Evolutionary conservation across 2,113 vertebrate genomes (phyloP).

Genomic region (Balaenoptera acutorostrata): DNA sequence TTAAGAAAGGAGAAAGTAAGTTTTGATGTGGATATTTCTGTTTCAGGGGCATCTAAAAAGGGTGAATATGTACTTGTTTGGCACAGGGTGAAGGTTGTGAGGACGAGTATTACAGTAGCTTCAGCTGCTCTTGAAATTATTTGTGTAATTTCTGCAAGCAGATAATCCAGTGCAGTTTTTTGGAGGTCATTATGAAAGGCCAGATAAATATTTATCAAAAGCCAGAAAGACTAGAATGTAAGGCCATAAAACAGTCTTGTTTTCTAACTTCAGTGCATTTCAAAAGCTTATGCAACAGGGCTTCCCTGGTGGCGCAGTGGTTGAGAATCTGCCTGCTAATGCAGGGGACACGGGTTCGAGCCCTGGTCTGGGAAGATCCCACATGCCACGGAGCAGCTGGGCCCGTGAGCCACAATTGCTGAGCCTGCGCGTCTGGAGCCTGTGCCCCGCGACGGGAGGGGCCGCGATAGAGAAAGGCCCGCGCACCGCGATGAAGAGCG

Average conservation of each 20-base stretch:
- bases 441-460: no score
- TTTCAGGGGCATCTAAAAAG: neutral
- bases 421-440: no score
- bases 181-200: conserved; percentile 76
- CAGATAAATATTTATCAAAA: conserved; percentile 77
- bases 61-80: conserved; percentile 20
- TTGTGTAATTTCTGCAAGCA: conserved; percentile 69
- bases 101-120: conserved; percentile 75
- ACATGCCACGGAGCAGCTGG: no score
- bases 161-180: conserved; percentile 71
- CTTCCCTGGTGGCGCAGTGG: no score
- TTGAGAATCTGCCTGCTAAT: no score
- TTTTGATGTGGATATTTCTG: neutral
- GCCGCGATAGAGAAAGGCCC: no score
- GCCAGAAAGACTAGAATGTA: conserved; percentile 61
- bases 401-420: no score
- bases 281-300: no score
- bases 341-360: no score
- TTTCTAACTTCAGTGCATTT: conserved; percentile 22
- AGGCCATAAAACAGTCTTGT: conserved; percentile 73
- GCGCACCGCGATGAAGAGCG: no score
- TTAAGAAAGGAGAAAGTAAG: conserved; percentile 12
- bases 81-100: neutral
- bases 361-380: no score
- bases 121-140: conserved; percentile 73